Evolutionary conservation across 2,113 vertebrate genomes (phyloP).

Genomic region (Dasyornis broadbenti): DNA sequence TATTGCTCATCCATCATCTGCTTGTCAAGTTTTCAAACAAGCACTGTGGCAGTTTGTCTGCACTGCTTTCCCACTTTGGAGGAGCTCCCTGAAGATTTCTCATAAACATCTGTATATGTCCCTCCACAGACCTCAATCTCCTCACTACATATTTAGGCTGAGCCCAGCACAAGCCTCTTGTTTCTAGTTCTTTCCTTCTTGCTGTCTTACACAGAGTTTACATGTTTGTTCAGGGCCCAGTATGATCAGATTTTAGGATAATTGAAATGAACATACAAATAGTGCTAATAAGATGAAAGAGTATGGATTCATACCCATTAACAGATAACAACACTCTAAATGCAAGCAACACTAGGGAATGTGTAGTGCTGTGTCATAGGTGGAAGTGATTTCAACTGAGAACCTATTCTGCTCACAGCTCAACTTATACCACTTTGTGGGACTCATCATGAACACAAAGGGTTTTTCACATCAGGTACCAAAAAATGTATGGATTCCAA

Average conservation of each 20-base stretch:
- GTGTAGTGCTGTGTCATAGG: neutral
- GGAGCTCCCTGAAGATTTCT: neutral
- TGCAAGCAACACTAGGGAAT: neutral
- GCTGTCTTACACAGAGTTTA: neutral
- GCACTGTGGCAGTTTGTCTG: neutral
- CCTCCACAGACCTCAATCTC: neutral
- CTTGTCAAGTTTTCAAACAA: neutral
- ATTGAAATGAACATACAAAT: neutral
- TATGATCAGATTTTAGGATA: neutral
- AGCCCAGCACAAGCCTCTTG: neutral
- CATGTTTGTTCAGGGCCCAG: neutral
- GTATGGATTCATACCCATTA: neutral
- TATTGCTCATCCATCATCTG: neutral
- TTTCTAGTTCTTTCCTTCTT: neutral
- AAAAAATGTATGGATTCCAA: neutral
- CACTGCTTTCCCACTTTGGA: neutral
- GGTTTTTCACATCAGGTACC: rapidly evolving
- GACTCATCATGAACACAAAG: neutral
- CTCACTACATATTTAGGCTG: neutral
- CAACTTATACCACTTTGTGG: neutral
- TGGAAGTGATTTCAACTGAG: neutral
- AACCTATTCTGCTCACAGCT: neutral
- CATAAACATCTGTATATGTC: neutral
- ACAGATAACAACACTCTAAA: neutral
- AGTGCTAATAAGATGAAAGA: neutral